These are phyloP conservation scores for Esox niger DNA, from an alignment of 2,113 vertebrate genomes.

Conservation along the genomic window DNA sequence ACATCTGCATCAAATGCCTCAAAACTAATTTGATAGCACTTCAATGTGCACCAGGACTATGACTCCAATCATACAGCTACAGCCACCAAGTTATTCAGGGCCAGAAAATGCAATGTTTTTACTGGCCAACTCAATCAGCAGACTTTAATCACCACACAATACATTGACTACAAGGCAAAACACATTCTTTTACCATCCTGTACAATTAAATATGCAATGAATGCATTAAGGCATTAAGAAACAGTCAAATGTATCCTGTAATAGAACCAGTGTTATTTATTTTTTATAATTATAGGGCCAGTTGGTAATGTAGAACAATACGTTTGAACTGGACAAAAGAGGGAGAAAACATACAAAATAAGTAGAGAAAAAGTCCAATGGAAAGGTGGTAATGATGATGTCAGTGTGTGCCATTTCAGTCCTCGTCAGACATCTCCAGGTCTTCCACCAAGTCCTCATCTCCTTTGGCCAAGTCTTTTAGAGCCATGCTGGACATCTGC, in stretches of 20 bases:
- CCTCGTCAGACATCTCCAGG: conserved; percentile 82
- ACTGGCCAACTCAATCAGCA: no score
- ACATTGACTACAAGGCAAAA: neutral
- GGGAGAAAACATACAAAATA: conserved; percentile 20
- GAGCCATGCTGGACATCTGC: conserved; percentile 70
- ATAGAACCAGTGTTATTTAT: no score
- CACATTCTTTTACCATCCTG: no score
- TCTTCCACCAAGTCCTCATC: conserved; percentile 87
- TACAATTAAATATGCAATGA: neutral
- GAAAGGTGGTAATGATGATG: conserved; percentile 7
- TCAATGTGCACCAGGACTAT: no score
- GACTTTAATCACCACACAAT: no score
- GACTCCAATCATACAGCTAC: no score
- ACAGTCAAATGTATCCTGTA: neutral
- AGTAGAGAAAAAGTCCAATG: neutral
- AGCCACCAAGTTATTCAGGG: no score
- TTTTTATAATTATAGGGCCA: neutral
- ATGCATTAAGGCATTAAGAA: neutral
- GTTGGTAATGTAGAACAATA: conserved; percentile 31
- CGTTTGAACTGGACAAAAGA: conserved; percentile 47
- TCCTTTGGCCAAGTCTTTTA: conserved; percentile 80
- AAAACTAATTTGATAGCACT: no score
- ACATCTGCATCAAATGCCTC: no score
- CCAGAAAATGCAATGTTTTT: no score
- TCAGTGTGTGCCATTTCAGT: conserved; percentile 52